Percentiles rank a stretch among this genome's conserved stretches.
Conservation (phyloP, 2,888 invertebrate species). For the Volucella inflata region DNA sequence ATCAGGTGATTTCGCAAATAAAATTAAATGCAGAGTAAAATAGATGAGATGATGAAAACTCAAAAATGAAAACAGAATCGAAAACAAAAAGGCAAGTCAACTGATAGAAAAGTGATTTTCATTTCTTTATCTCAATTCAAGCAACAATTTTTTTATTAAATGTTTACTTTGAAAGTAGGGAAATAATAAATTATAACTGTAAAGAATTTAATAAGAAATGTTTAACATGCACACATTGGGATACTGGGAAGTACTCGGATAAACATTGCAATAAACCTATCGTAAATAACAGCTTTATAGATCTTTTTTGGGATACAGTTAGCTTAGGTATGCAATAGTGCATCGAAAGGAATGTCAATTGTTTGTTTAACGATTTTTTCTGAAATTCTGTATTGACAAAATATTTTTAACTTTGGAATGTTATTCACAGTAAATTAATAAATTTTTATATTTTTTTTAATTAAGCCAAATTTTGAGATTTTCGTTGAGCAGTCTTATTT, state of each 20-base stretch:
- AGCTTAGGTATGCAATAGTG: background rate
- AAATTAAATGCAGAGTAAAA: constrained; percentile 55
- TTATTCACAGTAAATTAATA: constrained; percentile 27
- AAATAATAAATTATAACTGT: too few relatives aligned
- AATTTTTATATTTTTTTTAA: background rate
- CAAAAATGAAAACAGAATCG: constrained; percentile 60
- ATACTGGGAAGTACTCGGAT: too few relatives aligned
- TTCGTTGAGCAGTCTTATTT: constrained; percentile 33
- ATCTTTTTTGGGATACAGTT: too few relatives aligned
- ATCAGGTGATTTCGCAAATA: constrained; percentile 66
- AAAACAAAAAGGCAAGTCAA: constrained; percentile 20
- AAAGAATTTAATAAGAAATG: too few relatives aligned
- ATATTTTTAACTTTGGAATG: constrained; percentile 32
- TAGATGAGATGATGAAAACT: constrained; percentile 9
- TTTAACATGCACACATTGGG: too few relatives aligned
- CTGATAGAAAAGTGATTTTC: constrained; percentile 2
- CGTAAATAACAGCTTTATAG: too few relatives aligned
- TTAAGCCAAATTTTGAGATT: constrained; percentile 32
- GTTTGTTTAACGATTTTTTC: background rate
- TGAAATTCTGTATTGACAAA: background rate
- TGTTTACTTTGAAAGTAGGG: too few relatives aligned
- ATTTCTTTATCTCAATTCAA: too few relatives aligned
- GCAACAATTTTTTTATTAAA: too few relatives aligned
- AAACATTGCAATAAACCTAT: too few relatives aligned
- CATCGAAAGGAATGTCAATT: background rate